Base-by-base conservation (phyloP, 2,888 invertebrate species). In the Stegophylla sp. region DNA sequence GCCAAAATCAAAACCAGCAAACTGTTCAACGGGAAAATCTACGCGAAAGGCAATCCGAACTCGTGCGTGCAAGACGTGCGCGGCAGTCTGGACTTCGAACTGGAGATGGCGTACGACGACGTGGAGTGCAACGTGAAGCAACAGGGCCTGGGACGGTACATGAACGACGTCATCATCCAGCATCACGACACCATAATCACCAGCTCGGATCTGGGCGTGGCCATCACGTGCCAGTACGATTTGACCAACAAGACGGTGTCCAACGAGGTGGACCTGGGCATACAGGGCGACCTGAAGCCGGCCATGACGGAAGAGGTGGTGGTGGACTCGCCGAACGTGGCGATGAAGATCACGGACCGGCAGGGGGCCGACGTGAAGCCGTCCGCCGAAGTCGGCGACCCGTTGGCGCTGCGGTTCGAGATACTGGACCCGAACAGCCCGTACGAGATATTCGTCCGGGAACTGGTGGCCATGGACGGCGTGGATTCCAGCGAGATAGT, bases 161-260 rank as follows among this genome's bases (percentile, higher is more conserved):
- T 95, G 86, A 96, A 95, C 87, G 96, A 96, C 87, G 95, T 95
- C 83, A 94, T 96, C 81, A 95, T 97, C 85, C 96, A 97, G 86
- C 96, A 96, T 88, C 96, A 97, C 88, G 96, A 96, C 86, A 95
- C 95, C 86, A 96, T 97, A 85, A 95, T 97, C 83, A 97, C 96
- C 83, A 95, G 94, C 83, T 94, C 95, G 72, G 96, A 97, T 90
- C 90, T 97, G 85, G 96, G 96, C 56, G 89, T 96, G 79, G 95
- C 95, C 67, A 95, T 97, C 82, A 94, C 95, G 84, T 97, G 96
- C 87, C 95, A 96, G 86, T 96, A 96, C 87, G 96, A 96, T 87
- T 89, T 96, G 85, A 95, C 95, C 84, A 96, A 96, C 87, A 96
- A 96, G 88, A 95, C 94, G 76, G 95, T 97, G 61, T 92, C 95